Evolutionary conservation across 2,888 invertebrate species (phyloP).

Genomic region (Gryllus longicercus): DNA sequence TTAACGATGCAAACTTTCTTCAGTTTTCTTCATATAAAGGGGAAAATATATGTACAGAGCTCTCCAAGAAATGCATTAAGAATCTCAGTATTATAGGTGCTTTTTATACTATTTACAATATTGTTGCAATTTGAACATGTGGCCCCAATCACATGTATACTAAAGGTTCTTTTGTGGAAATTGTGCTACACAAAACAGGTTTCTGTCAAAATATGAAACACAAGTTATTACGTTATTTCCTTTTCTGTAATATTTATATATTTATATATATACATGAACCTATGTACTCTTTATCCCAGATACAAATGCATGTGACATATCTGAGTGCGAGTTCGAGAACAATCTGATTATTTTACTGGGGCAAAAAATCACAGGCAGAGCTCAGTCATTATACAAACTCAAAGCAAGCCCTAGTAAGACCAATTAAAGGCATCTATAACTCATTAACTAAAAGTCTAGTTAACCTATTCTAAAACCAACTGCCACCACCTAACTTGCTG

Average conservation of each 20-base stretch:
- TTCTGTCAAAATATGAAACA: background rate
- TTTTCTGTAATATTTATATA: constrained; percentile 26
- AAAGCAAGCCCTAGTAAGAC: constrained; percentile 36
- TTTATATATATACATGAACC: constrained; percentile 34
- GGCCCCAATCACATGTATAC: constrained; percentile 33
- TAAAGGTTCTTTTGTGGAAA: constrained; percentile 11
- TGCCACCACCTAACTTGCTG: constrained; percentile 81
- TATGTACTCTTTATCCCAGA: constrained; percentile 28
- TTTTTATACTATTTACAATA: constrained; percentile 37
- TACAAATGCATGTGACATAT: background rate
- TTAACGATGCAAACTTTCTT: constrained; percentile 34
- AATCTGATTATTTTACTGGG: constrained; percentile 29
- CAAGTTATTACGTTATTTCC: constrained; percentile 23
- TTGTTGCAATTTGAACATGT: constrained; percentile 34
- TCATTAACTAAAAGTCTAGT: constrained; percentile 23
- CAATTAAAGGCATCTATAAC: constrained; percentile 23
- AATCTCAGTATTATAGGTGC: constrained; percentile 31
- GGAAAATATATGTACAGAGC: constrained; percentile 36
- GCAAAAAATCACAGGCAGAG: constrained; percentile 39
- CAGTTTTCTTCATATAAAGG: constrained; percentile 28
- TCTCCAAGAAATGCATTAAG: constrained; percentile 33
- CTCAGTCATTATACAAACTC: constrained; percentile 37
- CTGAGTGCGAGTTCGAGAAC: constrained; percentile 21
- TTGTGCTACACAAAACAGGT: background rate
- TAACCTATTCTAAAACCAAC: constrained; percentile 69